phyloP scores from a whole-genome alignment of 2,113 vertebrate genomes.

The Callithrix jacchus region DNA sequence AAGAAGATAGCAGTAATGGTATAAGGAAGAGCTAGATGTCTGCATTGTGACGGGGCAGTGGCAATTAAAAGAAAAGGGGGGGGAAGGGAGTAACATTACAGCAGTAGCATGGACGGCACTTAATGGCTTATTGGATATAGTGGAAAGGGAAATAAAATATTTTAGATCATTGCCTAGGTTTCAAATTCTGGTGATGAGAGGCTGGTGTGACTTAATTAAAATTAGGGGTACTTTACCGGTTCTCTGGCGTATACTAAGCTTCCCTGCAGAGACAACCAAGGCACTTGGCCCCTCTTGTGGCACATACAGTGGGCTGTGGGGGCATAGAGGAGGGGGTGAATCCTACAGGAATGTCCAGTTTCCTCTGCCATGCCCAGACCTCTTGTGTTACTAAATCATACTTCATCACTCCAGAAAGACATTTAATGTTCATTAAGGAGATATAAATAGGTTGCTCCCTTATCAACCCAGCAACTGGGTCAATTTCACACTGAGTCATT shows the following conservation, averaged over 20 bases:
- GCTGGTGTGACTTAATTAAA: background rate
- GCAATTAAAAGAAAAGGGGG: background rate
- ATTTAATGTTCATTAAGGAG: slow-evolving; percentile 77
- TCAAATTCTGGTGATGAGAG: background rate
- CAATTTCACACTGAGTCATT: slow-evolving; percentile 77
- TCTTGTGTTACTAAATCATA: slow-evolving; percentile 29
- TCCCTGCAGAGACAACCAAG: background rate
- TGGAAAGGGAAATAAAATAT: background rate
- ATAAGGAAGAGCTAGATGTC: background rate
- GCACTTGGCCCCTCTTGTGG: background rate
- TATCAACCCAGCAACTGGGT: slow-evolving; percentile 71
- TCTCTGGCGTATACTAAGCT: background rate
- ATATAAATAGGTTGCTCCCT: slow-evolving; percentile 74
- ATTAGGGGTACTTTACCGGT: background rate
- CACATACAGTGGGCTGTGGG: background rate
- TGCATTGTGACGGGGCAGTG: background rate
- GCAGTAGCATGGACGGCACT: fast-evolving
- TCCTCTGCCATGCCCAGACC: background rate
- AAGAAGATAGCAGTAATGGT: background rate
- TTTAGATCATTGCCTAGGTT: background rate
- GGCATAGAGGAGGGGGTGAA: background rate
- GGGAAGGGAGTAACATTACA: background rate
- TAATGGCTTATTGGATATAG: background rate
- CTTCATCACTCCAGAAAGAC: slow-evolving; percentile 65
- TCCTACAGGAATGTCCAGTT: background rate